Conservation (phyloP, 2,888 invertebrate species). For the Zelleria hepariella region DNA sequence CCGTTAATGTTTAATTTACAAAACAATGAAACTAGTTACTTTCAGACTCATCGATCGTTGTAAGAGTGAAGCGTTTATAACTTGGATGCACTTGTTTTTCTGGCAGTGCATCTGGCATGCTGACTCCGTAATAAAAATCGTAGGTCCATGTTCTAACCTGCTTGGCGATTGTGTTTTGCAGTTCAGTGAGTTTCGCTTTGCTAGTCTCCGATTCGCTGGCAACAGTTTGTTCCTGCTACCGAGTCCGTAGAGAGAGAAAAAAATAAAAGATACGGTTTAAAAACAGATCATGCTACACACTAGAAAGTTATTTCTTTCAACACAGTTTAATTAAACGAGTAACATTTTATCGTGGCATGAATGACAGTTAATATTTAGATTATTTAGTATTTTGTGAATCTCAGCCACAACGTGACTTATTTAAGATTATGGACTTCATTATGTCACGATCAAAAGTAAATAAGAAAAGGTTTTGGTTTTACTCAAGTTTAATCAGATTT, state of each 20-base stretch:
- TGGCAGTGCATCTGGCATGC: not conserved
- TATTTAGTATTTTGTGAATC: no score
- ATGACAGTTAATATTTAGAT: no score
- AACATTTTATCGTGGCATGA: slow-evolving; percentile 13
- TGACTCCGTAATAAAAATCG: not conserved
- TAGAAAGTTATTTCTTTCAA: slow-evolving; percentile 8
- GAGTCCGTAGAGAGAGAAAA: slow-evolving; percentile 35
- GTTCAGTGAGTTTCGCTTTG: slow-evolving; percentile 77
- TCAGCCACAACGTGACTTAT: no score
- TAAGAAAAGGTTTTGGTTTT: no score
- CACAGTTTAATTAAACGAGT: slow-evolving; percentile 7
- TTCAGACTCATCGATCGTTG: not conserved
- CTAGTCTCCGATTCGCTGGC: slow-evolving; percentile 57
- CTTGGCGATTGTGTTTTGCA: slow-evolving; percentile 89
- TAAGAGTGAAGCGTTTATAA: slow-evolving; percentile 3
- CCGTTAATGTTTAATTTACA: no score
- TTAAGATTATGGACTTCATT: no score
- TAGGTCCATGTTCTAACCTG: slow-evolving; percentile 73
- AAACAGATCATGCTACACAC: slow-evolving; percentile 10
- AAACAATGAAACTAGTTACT: not conserved
- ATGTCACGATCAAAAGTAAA: no score
- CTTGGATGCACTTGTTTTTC: slow-evolving; percentile 10
- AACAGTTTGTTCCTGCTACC: slow-evolving; percentile 55
- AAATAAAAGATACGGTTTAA: slow-evolving; percentile 10
- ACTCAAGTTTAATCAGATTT: no score